Evolutionary conservation across 2,888 invertebrate genomes (phyloP).

Genomic region (Hypsopygia costalis): DNA sequence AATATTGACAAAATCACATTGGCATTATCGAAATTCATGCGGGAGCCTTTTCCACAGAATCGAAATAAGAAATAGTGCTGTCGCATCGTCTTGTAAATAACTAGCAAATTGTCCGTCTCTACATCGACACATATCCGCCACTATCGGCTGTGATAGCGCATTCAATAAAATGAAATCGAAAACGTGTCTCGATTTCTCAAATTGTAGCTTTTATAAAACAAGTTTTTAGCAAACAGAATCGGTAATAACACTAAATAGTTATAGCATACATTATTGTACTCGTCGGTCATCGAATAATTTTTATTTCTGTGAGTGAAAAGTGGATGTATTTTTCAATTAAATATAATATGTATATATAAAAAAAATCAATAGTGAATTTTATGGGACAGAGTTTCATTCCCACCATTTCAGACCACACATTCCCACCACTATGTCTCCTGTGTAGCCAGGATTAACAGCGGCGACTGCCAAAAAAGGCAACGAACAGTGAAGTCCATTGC

Average conservation of each 20-base stretch:
- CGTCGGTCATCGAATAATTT: background rate
- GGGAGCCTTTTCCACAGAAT: conserved; percentile 35
- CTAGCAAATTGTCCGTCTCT: conserved; percentile 46
- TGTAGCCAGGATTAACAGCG: no score
- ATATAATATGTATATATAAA: no score
- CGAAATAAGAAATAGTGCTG: conserved; percentile 48
- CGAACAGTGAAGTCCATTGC: no score
- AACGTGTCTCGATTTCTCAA: conserved; percentile 33
- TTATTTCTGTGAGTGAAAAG: background rate
- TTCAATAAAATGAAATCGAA: conserved; percentile 52
- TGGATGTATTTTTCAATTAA: no score
- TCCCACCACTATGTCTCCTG: no score
- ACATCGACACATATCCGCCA: conserved; percentile 42
- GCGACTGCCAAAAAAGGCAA: no score
- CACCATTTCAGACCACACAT: no score
- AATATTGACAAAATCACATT: no score
- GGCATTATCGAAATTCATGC: no score
- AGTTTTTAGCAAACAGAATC: conserved; percentile 7
- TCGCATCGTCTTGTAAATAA: conserved; percentile 58
- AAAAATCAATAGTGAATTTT: no score
- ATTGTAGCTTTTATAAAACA: conserved; percentile 16
- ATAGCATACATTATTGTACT: no score
- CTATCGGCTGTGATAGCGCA: conserved; percentile 37
- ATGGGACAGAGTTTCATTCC: no score
- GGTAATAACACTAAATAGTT: conserved; percentile 5